Conservation (phyloP, 2,113 vertebrate species). For the Ciconia boyciana region DNA sequence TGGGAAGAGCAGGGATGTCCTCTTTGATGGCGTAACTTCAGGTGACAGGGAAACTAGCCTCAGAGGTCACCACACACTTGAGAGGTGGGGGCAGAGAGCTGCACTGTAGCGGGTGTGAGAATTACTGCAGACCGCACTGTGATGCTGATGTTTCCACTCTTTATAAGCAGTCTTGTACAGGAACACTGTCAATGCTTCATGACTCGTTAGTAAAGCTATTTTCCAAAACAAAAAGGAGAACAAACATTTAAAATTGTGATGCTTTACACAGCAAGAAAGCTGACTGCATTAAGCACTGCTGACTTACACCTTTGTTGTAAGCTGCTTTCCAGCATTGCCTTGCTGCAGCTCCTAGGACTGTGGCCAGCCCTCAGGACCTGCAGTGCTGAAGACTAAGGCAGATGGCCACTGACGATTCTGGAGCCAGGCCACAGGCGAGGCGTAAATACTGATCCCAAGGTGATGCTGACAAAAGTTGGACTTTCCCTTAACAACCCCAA, state of each 20-base stretch:
- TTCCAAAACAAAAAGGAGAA: neutral
- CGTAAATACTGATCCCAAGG: neutral
- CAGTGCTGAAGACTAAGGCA: neutral
- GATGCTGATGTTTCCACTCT: neutral
- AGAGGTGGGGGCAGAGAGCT: neutral
- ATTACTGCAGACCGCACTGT: neutral
- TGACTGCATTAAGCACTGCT: neutral
- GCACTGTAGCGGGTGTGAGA: neutral
- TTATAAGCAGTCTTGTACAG: rapidly evolving
- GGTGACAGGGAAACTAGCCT: neutral
- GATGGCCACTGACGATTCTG: neutral
- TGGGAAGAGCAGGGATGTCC: neutral
- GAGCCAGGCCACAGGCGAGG: neutral
- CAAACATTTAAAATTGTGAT: neutral
- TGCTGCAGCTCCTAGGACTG: neutral
- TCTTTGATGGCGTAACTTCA: neutral
- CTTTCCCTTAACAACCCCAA: neutral
- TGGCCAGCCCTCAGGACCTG: neutral
- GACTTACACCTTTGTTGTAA: neutral
- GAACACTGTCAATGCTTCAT: neutral
- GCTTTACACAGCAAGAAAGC: neutral
- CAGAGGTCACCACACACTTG: neutral
- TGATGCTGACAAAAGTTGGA: neutral
- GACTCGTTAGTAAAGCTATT: neutral
- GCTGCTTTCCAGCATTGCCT: neutral